Conservation (phyloP, 2,797 vertebrate species). For the Syndactyla subalaris region DNA sequence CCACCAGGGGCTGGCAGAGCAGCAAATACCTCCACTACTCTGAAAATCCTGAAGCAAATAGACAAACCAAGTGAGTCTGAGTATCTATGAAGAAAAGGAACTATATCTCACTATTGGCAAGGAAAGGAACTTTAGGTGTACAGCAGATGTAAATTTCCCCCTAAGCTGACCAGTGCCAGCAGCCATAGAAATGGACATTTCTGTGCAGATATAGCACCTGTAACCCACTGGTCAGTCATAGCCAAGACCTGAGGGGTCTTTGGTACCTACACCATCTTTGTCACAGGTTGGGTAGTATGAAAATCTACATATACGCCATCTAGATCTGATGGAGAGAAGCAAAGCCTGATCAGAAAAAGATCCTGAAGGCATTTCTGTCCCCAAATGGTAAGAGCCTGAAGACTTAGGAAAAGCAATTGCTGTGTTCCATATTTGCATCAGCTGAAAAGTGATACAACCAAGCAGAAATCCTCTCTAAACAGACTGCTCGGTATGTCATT, state of each 20-base stretch:
- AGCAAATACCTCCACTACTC: neutral
- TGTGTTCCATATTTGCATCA: neutral
- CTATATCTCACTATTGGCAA: neutral
- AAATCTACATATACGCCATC: neutral
- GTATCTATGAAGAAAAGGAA: neutral
- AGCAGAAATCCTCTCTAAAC: neutral
- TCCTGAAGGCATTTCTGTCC: neutral
- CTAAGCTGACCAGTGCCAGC: neutral
- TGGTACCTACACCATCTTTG: neutral
- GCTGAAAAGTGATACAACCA: neutral
- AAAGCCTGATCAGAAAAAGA: neutral
- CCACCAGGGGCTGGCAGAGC: neutral
- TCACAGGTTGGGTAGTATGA: neutral
- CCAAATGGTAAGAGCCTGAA: neutral
- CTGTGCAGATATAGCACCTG: neutral
- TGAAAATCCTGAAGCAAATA: neutral
- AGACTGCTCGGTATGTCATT: rapidly evolving
- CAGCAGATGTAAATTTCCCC: neutral
- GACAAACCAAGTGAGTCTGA: neutral
- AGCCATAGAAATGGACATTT: neutral
- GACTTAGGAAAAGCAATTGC: neutral
- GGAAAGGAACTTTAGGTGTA: neutral
- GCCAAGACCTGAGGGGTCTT: neutral
- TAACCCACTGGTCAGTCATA: rapidly evolving
- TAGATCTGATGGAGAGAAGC: neutral